Evolutionary conservation across 2,113 vertebrate genomes (phyloP).

Genomic region (Ciconia stormi): DNA sequence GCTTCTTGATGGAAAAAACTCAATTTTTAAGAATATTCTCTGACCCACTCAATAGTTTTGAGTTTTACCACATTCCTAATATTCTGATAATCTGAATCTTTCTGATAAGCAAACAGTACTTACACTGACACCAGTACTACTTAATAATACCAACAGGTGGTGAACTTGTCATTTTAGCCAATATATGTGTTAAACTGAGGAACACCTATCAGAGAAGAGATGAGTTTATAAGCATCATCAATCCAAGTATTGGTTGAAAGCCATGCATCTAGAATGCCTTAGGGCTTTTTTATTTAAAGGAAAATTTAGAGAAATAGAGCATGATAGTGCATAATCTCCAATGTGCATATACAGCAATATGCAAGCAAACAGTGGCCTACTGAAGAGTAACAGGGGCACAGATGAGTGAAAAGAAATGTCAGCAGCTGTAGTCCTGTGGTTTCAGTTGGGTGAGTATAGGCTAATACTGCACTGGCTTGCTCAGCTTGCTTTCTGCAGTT

Average conservation of each 20-base stretch:
- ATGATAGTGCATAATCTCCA: slow-evolving; percentile 4
- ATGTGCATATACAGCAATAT: not conserved
- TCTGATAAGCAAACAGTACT: not conserved
- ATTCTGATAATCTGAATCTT: not conserved
- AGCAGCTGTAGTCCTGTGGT: not conserved
- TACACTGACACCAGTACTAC: not conserved
- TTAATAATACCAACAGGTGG: not conserved
- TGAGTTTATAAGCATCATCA: not conserved
- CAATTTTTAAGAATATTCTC: not conserved
- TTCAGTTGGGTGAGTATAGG: slow-evolving; percentile 24
- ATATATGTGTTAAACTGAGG: not conserved
- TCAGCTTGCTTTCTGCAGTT: slow-evolving; percentile 50
- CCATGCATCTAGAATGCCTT: not conserved
- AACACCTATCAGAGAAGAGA: not conserved
- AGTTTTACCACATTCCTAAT: not conserved
- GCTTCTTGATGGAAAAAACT: not conserved
- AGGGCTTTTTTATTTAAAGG: not conserved
- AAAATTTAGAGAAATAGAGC: slow-evolving; percentile 1
- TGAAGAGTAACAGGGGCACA: not conserved
- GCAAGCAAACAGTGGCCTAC: not conserved
- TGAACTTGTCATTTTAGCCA: not conserved
- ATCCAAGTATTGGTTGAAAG: not conserved
- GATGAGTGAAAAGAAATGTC: slow-evolving; percentile 33
- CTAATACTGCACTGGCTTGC: slow-evolving; percentile 12
- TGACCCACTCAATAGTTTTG: not conserved